These are phyloP conservation scores for Ardeotis arabs DNA, from an alignment of 2,113 vertebrate species.

Conservation along the genomic window DNA sequence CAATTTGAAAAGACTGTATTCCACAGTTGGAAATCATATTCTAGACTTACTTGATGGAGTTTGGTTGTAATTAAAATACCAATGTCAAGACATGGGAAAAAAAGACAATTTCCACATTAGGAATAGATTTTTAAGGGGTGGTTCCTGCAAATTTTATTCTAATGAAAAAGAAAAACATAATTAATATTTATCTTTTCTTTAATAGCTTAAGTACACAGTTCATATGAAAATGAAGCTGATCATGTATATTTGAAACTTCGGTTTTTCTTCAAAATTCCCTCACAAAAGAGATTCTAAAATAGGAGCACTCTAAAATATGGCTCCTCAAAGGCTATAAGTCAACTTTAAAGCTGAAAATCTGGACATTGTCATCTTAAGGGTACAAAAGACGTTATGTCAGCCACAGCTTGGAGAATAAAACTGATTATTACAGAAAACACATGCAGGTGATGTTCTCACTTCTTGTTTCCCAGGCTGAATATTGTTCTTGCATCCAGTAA, in stretches of 20 bases:
- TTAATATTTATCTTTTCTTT: not conserved
- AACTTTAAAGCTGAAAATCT: not conserved
- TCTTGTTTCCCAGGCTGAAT: conserved; percentile 18
- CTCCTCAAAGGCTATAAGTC: not conserved
- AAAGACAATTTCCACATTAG: not conserved
- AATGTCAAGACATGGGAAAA: not conserved
- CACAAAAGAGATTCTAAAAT: not conserved
- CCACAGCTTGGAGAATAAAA: not conserved
- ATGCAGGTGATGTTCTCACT: not conserved
- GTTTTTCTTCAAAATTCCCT: not conserved
- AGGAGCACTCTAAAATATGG: not conserved
- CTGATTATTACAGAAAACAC: not conserved
- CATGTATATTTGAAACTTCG: not conserved
- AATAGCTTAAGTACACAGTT: not conserved
- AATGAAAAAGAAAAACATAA: not conserved
- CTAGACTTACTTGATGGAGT: not conserved
- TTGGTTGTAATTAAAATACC: not conserved
- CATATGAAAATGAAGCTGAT: not conserved
- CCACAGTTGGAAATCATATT: not conserved
- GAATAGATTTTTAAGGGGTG: not conserved
- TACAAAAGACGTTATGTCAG: not conserved
- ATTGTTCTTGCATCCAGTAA: conserved; percentile 1
- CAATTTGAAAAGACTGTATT: not conserved
- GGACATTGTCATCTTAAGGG: not conserved
- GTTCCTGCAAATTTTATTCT: not conserved